Percentiles rank a stretch among this genome's conserved stretches.
Conservation (phyloP, 2,888 invertebrate genomes). For the Plebejus argus region DNA sequence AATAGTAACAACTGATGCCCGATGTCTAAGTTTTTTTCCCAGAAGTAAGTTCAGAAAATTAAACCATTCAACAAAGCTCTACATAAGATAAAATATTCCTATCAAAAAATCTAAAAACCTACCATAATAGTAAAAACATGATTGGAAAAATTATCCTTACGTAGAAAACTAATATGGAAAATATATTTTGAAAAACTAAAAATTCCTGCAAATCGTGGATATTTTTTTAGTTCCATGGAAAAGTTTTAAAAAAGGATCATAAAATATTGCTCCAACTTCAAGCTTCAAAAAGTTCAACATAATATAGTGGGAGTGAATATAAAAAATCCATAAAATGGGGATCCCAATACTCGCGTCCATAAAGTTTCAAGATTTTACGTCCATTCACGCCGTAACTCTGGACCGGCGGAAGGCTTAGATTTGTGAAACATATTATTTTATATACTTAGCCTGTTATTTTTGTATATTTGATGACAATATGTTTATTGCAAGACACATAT, state of each 20-base stretch:
- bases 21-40: no score
- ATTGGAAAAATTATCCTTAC: no score
- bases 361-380: conserved; percentile 22
- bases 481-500: not conserved
- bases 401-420: not conserved
- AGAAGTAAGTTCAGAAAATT: no score
- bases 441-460: not conserved
- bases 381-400: not conserved
- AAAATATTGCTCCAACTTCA: not conserved
- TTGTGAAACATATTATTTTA: conserved; percentile 1
- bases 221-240: not conserved
- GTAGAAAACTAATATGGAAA: no score
- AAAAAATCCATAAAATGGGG: not conserved
- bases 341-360: not conserved
- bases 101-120: no score
- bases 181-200: not conserved
- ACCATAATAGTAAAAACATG: no score
- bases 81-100: no score
- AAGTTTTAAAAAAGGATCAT: not conserved
- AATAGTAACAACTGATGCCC: no score
- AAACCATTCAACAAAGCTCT: no score
- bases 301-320: not conserved
- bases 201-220: no score
- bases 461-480: not conserved
- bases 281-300: not conserved